These are phyloP conservation scores for Gouania willdenowi DNA, from an alignment of 2,797 vertebrate species.

Conservation along the genomic window DNA sequence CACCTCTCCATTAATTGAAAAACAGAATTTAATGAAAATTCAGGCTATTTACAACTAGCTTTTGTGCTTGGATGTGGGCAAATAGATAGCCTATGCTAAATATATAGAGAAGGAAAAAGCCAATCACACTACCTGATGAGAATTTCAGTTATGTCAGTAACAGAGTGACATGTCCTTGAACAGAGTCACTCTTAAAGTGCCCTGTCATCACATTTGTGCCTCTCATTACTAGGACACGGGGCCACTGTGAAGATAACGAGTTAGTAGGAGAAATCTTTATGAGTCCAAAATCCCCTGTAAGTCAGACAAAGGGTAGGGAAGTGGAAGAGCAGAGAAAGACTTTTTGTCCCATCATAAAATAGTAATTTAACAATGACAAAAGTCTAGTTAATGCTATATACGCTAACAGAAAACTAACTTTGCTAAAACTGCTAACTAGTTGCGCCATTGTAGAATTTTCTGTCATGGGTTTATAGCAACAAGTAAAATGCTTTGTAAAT, in stretches of 20 bases:
- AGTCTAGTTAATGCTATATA: no score
- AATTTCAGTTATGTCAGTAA: slow-evolving; percentile 72
- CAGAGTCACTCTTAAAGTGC: slow-evolving; percentile 71
- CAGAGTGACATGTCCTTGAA: slow-evolving; percentile 72
- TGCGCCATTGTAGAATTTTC: no score
- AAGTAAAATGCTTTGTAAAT: no score
- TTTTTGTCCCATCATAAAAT: slow-evolving; percentile 25
- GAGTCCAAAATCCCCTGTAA: slow-evolving; percentile 26
- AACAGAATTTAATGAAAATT: no score
- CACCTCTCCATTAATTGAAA: not conserved
- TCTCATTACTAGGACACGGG: slow-evolving; percentile 52
- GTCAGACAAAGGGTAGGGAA: slow-evolving; percentile 35
- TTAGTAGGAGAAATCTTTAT: slow-evolving; percentile 36
- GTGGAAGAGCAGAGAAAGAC: slow-evolving; percentile 20
- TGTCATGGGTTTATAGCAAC: no score
- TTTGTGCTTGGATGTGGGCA: not conserved
- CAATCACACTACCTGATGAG: slow-evolving; percentile 62
- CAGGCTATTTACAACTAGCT: not conserved
- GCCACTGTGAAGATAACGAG: slow-evolving; percentile 37
- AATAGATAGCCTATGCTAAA: not conserved
- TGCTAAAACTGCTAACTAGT: no score
- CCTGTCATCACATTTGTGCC: slow-evolving; percentile 72
- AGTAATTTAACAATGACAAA: no score
- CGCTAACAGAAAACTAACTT: no score
- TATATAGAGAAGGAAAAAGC: slow-evolving; percentile 6